Evolutionary conservation across 2,888 invertebrate species (phyloP).

Genomic region (Tineola bisselliella): DNA sequence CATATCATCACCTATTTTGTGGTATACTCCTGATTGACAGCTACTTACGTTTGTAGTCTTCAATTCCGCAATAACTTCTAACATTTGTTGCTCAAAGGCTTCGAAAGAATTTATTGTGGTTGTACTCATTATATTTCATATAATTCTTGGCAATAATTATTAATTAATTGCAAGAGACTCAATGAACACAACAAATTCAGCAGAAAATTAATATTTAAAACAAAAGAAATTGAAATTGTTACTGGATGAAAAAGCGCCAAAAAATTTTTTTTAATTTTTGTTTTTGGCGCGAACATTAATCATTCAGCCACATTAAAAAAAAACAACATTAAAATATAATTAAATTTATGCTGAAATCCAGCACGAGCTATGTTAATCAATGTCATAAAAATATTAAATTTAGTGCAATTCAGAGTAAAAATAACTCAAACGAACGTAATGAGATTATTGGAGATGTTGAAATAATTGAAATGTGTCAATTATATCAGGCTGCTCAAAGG

Average conservation of each 20-base stretch:
- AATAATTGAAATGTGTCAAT: constrained; percentile 61
- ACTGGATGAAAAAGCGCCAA: not conserved
- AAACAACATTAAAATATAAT: not conserved
- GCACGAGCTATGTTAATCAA: no score
- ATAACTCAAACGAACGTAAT: constrained; percentile 30
- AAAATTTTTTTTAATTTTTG: not conserved
- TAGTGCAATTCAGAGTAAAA: constrained; percentile 18
- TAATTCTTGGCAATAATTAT: no score
- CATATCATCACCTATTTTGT: no score
- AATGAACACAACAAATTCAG: not conserved
- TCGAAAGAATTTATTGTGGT: constrained; percentile 36
- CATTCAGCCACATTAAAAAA: not conserved
- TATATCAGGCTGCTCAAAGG: constrained; percentile 33
- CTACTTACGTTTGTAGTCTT: constrained; percentile 38
- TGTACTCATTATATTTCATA: constrained; percentile 21
- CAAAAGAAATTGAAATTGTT: no score
- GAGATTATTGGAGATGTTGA: constrained; percentile 25
- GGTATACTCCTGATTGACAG: no score
- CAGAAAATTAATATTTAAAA: not conserved
- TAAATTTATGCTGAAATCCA: no score
- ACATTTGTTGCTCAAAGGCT: constrained; percentile 43
- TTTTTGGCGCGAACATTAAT: not conserved
- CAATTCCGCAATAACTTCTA: constrained; percentile 45
- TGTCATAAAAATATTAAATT: not conserved
- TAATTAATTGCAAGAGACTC: no score